phyloP scores from a whole-genome alignment of 2,113 vertebrate genomes.

The Zosterops japonicus region DNA sequence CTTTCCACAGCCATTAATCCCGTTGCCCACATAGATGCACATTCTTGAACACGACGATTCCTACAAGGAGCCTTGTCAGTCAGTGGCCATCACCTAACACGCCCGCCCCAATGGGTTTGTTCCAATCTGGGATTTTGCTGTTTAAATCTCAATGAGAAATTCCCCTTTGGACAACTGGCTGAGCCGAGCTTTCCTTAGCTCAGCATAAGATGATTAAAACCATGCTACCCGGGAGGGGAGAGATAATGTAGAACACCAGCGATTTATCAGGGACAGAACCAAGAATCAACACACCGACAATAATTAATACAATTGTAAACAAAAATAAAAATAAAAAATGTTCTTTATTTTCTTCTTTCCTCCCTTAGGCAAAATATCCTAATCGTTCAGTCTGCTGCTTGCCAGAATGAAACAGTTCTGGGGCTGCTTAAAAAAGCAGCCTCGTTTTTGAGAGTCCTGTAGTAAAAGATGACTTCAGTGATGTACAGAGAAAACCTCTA shows the following conservation, averaged over 20 bases:
- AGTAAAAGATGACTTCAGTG: neutral
- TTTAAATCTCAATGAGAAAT: conserved; percentile 61
- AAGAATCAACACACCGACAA: conserved; percentile 17
- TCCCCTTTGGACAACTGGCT: conserved; percentile 51
- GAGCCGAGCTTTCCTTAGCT: conserved; percentile 64
- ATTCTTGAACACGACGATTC: neutral
- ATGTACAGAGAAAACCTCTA: conserved; percentile 14
- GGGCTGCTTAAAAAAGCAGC: neutral
- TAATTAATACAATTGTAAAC: neutral
- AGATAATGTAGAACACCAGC: conserved; percentile 56
- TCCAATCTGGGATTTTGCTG: conserved; percentile 58
- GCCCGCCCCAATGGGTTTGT: neutral
- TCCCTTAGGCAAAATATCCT: neutral
- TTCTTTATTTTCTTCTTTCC: neutral
- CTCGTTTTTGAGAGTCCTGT: neutral
- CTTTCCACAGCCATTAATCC: conserved; percentile 21
- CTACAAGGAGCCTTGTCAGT: conserved; percentile 27
- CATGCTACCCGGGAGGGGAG: conserved; percentile 32
- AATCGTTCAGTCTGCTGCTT: neutral
- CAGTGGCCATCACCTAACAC: neutral
- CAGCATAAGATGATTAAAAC: conserved; percentile 67
- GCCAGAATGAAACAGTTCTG: neutral
- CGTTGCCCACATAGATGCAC: neutral
- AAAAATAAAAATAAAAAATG: neutral
- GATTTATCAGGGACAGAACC: conserved; percentile 39